Base-by-base conservation (phyloP, 2,888 invertebrate genomes). In the Luperina nickerlii region DNA sequence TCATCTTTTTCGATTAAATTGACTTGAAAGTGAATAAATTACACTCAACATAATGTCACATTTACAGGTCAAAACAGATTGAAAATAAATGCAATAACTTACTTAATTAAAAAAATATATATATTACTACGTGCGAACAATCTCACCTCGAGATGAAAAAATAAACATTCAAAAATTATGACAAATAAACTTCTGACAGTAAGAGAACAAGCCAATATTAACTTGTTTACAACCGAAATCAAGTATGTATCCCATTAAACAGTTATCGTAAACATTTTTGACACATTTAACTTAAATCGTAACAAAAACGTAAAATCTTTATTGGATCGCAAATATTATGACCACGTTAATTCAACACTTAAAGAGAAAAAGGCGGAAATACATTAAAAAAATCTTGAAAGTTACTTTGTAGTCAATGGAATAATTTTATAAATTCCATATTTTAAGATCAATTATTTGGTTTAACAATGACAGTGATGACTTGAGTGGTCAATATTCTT, bases 211-310 rank as follows among this genome's bases (percentile, higher is more conserved):
- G 68, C 15, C 70, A 75, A 76, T 86, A 79, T 66, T 62, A 38
- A 63, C 45, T 70, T 75, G 66, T 80, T 88, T 85, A 88, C 73
- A 72, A 82, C 65, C 60, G 42, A 75, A 38, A 85, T 74, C 67
- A 74, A 74, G 65, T 38, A 45, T 62, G 65, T 38, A 45, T 62
- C 13, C n/a, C 48, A 73, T 80, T 67, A 72, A 76, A 86, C 80
- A 82, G 81, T 69, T 70, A 74, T 57, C 79, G 70, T 86, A 84
- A 85, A 85, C 32, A 74, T 74, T 81, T 81, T 86, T 83, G 84
- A 86, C 68, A 90, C 84, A 82, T 83, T 86, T 77, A 76, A 79
- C 54, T 65, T 80, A 76, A 87, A 79, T 80, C 74, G 79, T 77
- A 75, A 85, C 76, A 78, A 75, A 69, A 60, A 73, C 76, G 78